Base-by-base conservation (phyloP, 2,797 vertebrate species). In the Falco columbarius region DNA sequence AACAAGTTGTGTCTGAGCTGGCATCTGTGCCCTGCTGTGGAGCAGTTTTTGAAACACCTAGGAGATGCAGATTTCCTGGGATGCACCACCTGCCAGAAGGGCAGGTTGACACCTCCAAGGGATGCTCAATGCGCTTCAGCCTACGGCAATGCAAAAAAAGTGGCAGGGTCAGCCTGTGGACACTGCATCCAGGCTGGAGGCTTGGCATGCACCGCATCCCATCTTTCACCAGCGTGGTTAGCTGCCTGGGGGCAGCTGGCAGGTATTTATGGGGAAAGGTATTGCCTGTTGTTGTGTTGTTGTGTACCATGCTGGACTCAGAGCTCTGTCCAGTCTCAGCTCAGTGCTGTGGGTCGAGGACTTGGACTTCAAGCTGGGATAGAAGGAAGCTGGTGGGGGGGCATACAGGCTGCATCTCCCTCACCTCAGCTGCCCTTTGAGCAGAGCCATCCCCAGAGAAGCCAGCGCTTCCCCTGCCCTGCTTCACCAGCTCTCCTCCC, bases 221-320 rank as follows among this genome's bases (percentile, higher is more conserved):
- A 1, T 36, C 34, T 74, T 63, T 81, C 59, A 30, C 12, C 3
- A 15, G 29, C 4, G 12, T 40, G 38, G 23, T 75, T 61, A 72
- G 27, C 51, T 91, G 74, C 63, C 46, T 12, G 6, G n/a, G 22
- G 34, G 8, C 36, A 34, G 0, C 34, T 67, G 65, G 32, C 61
- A 59, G 38, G 51, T 38, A 38, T 38, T 36, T 70, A 32, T 0
- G 0, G 38, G 14, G 21, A n/a, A 72, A 52, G 24, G 17, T 17
- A n/a, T 22, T 14, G 14, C 47, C 44, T 51, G 5, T 27, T 56
- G 47, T 55, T 55, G 7, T 38, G 18, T 47, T 34, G 55, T 44
- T 85, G 36, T 13, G 20, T 47, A 14, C 29, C 3, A 1, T 36
- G 18, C 66, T 63, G 59, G 56, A 55, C 26, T 51, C 54, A 42